Conservation (phyloP, 2,888 invertebrate genomes). For the Sialis fuliginosa region DNA sequence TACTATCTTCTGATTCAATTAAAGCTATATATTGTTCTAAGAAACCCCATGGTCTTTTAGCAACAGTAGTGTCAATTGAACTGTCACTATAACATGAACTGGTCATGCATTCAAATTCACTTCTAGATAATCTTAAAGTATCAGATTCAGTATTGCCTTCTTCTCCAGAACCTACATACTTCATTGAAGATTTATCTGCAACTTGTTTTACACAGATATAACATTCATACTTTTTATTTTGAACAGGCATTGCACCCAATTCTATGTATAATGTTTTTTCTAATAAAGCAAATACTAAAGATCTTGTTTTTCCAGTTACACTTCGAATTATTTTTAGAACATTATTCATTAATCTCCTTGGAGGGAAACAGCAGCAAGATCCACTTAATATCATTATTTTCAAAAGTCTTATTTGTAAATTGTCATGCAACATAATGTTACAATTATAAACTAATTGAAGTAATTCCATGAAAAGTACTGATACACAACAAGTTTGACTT, state of each 20-base stretch:
- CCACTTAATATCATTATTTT: constrained; percentile 37
- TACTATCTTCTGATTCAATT: constrained; percentile 20
- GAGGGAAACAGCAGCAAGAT: constrained; percentile 44
- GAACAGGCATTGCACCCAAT: constrained; percentile 27
- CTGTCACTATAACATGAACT: constrained; percentile 10
- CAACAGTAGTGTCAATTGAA: constrained; percentile 13
- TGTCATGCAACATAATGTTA: constrained; percentile 21
- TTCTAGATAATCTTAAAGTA: constrained; percentile 12
- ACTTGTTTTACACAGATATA: constrained; percentile 23
- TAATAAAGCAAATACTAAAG: constrained; percentile 30
- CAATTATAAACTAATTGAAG: constrained; percentile 30
- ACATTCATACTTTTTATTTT: constrained; percentile 27
- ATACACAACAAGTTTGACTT: constrained; percentile 34
- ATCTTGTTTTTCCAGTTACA: constrained; percentile 21
- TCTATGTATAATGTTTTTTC: constrained; percentile 41
- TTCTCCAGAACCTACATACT: constrained; percentile 2
- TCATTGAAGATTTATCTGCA: constrained; percentile 3
- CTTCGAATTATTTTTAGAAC: constrained; percentile 30
- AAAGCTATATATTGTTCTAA: constrained; percentile 37
- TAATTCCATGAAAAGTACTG: constrained; percentile 35
- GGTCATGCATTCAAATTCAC: constrained; percentile 22
- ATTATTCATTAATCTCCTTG: constrained; percentile 30
- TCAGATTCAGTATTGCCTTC: background rate
- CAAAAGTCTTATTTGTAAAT: constrained; percentile 29
- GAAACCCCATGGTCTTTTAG: constrained; percentile 34